phyloP scores from a whole-genome alignment of 2,113 vertebrate genomes.

The Cheilinus undulatus region DNA sequence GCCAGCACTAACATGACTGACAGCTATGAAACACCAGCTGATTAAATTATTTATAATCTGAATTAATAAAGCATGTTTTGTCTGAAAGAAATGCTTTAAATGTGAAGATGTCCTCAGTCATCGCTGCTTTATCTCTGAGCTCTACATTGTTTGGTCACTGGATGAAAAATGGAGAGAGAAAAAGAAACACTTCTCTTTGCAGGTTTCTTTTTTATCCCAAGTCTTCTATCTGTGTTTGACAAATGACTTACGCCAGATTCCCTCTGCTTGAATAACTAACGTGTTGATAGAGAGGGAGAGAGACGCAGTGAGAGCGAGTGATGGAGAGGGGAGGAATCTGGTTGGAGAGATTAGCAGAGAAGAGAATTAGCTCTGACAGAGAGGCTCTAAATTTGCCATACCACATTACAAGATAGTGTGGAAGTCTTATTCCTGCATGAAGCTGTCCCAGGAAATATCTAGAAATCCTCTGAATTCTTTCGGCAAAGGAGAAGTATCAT shows the following conservation, averaged over 20 bases:
- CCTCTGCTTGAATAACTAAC: constrained; percentile 50
- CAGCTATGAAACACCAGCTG: neutral
- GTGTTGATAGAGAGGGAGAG: constrained; percentile 27
- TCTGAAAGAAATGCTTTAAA: neutral
- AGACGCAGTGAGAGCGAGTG: neutral
- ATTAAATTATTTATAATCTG: neutral
- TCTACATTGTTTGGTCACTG: neutral
- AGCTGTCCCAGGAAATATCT: neutral
- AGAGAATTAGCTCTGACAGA: constrained; percentile 57
- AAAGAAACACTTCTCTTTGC: constrained; percentile 34
- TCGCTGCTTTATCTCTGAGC: neutral
- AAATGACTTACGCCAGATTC: constrained; percentile 59
- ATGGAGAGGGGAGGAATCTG: constrained; percentile 30
- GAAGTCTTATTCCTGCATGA: neutral
- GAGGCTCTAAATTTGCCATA: constrained; percentile 22
- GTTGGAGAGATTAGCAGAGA: constrained; percentile 52
- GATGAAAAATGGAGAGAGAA: constrained; percentile 28
- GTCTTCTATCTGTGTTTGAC: constrained; percentile 53
- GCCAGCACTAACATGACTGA: neutral
- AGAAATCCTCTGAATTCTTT: neutral
- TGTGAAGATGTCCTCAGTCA: constrained; percentile 3
- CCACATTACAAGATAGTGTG: constrained; percentile 11
- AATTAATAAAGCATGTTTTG: neutral
- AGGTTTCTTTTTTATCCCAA: neutral
- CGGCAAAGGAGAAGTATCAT: neutral